A percentile compares a stretch with the other conserved stretches of the same genome.
These are phyloP conservation scores for Xiphophorus maculatus DNA, from an alignment of 2,113 vertebrate species.

Conservation along the genomic window DNA sequence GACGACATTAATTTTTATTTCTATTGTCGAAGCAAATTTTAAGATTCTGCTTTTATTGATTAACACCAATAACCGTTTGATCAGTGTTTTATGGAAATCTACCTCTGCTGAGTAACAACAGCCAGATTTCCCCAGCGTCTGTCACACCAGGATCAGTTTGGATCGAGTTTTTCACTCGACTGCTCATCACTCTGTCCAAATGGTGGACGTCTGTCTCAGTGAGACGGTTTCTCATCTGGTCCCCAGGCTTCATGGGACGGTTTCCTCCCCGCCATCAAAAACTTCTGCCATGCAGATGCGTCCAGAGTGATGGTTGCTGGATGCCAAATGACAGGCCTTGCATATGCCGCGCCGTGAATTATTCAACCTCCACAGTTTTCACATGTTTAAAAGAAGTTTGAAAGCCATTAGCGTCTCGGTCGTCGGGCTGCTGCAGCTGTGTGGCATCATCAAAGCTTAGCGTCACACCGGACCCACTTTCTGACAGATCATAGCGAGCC, in stretches of 20 bases:
- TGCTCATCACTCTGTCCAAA: slow-evolving; percentile 3
- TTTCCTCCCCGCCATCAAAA: slow-evolving; percentile 30
- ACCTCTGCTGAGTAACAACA: background rate
- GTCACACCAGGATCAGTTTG: background rate
- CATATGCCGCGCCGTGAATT: slow-evolving; percentile 71
- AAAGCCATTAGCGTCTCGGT: slow-evolving; percentile 65
- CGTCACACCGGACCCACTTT: slow-evolving; percentile 38
- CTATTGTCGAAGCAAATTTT: background rate
- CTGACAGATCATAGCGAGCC: slow-evolving; percentile 23
- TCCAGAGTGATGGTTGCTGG: slow-evolving; percentile 55
- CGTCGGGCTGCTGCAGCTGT: slow-evolving; percentile 64
- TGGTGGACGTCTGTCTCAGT: slow-evolving; percentile 1
- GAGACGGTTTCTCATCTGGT: slow-evolving; percentile 24
- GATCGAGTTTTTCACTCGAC: background rate
- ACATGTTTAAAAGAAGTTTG: slow-evolving; percentile 67
- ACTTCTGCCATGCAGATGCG: slow-evolving; percentile 23
- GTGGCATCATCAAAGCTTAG: slow-evolving; percentile 60
- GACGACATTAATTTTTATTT: background rate
- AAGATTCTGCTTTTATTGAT: background rate
- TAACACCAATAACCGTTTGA: background rate
- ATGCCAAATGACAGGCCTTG: slow-evolving; percentile 52
- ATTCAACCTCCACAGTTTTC: slow-evolving; percentile 70
- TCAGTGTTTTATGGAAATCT: background rate
- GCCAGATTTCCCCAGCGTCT: background rate
- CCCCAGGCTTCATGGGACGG: slow-evolving; percentile 3